Evolutionary conservation across 2,888 invertebrate genomes (phyloP), one percentile per base, ranked within the genome.

Genomic region (Agrochola lota): DNA sequence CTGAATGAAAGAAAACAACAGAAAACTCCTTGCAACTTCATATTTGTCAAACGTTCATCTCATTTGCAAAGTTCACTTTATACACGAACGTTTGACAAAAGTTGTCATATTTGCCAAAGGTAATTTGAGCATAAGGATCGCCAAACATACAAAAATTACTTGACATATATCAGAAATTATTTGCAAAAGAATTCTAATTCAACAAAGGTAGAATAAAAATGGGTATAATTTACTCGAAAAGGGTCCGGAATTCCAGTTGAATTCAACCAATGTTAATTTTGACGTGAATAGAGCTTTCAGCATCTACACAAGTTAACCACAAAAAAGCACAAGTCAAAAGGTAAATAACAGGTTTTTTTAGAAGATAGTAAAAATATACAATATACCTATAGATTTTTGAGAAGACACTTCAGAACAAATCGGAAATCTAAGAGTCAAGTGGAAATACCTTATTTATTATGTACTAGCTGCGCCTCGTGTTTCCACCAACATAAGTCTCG

Each of bases 161-260:
- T 75, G 85, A 68, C 77, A 84, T 86, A 86, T 69, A 87, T 71
- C 35, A 43, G 70, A 67, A 83, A 78, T 81, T 80, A 85, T 86
- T 87, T 87, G 78, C 70, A n/a, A 59, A 84, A 71, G 77, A 75
- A 79, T 80, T 75, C 62, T 70, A 49, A 78, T 80, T 64, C 70
- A 57, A 82, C 78, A 81, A 77, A 75, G 74, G 75, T 46, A 73
- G 75, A 60, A 85, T 84, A 82, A 78, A 77, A 80, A 66, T 59
- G 71, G 80, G 66, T 76, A 63, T 78, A 82, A 69, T 81, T 71
- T 72, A 20, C 71, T 63, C 15, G 71, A 77, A 63, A 71, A 71
- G 68, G 77, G 80, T 52, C 40, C 55, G 70, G 26, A 73, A 67
- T 78, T 57, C 30, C 66, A 49, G 55, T 46, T 76, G 67, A 74